Percentiles rank a stretch among this genome's conserved stretches.
Evolutionary conservation across 1,140 invertebrate genomes (phyloP).

Genomic region (Agraylea sexmaculata): DNA sequence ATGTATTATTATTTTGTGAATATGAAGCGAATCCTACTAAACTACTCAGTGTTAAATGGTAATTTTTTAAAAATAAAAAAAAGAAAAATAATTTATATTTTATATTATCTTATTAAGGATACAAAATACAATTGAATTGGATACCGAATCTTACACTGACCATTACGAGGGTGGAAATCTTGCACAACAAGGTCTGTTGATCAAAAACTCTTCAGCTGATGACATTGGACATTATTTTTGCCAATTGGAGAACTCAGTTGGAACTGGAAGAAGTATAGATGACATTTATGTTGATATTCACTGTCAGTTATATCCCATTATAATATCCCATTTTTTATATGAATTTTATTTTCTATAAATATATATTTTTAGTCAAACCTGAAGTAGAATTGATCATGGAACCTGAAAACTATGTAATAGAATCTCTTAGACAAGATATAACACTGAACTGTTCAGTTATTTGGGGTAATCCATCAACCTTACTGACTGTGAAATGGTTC

Average conservation of each 20-base stretch:
- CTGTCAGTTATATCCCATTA: conserved; percentile 48
- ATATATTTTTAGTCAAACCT: conserved; percentile 51
- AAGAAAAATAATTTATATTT: no score
- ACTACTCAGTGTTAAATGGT: conserved; percentile 63
- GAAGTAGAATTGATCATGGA: conserved; percentile 65
- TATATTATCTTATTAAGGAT: conserved; percentile 60
- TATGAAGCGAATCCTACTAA: conserved; percentile 73
- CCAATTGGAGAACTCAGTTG: conserved; percentile 62
- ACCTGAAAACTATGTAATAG: conserved; percentile 58
- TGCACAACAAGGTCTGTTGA: conserved; percentile 59
- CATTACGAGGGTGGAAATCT: conserved; percentile 61
- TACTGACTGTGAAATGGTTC: conserved; percentile 68
- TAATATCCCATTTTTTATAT: background rate
- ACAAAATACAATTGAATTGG: conserved; percentile 53
- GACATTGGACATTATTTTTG: conserved; percentile 77
- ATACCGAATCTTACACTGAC: conserved; percentile 41
- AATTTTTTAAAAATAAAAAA: conserved; percentile 18
- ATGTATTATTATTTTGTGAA: conserved; percentile 62
- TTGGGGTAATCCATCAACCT: conserved; percentile 50
- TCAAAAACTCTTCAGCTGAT: conserved; percentile 60
- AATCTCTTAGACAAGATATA: conserved; percentile 66
- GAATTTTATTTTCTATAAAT: background rate
- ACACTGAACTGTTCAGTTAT: conserved; percentile 68
- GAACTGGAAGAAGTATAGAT: conserved; percentile 52
- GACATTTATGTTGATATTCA: conserved; percentile 60